Evolutionary conservation across 2,797 vertebrate species (phyloP), one percentile per base, ranked within the genome.

Genomic region (Sparus aurata): DNA sequence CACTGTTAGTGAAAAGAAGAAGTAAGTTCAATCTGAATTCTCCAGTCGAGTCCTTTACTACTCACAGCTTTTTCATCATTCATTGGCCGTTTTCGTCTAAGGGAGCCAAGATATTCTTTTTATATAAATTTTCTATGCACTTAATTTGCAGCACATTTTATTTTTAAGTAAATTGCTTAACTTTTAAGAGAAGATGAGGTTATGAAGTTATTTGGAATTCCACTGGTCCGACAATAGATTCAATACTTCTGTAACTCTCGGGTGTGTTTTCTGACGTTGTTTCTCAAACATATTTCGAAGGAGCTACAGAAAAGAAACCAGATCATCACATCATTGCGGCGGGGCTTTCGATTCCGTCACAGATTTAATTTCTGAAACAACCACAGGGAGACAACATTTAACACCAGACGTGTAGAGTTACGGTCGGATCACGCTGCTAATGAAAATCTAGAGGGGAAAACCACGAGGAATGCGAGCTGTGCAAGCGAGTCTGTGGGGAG

Each of bases 391-490:
- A 71, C 15, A 34, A 57, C 7, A 13, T 69, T 59, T 30, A 34
- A 45, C 27, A 61, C 43, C 20, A 59, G 46, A 62, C 18, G 18
- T 47, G 1, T 23, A n/a, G 18, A 27, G 54, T 78, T 82, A 57
- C 49, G 3, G 20, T 80, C 60, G 64, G 76, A 79, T 71, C 54
- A 22, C 23, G 25, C 34, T 43, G 52, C 45, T 9, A 25, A 27
- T 34, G 72, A 78, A 41, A 65, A 20, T 74, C 54, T 38, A 50
- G 58, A 3, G 58, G 64, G 62, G 38, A 41, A 82, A 82, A 85
- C 66, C 3, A 2, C 52, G 55, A 86, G 77, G 85, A 93, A 89
- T 92, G 87, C 73, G 75, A 85, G 73, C 23, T 20, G 34, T 73
- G 71, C 13, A 17, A 77, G 60, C 3, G 12, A 81, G 67, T 77